phyloP scores from a whole-genome alignment of 2,888 invertebrate species.

The Andricus quercusramuli region DNA sequence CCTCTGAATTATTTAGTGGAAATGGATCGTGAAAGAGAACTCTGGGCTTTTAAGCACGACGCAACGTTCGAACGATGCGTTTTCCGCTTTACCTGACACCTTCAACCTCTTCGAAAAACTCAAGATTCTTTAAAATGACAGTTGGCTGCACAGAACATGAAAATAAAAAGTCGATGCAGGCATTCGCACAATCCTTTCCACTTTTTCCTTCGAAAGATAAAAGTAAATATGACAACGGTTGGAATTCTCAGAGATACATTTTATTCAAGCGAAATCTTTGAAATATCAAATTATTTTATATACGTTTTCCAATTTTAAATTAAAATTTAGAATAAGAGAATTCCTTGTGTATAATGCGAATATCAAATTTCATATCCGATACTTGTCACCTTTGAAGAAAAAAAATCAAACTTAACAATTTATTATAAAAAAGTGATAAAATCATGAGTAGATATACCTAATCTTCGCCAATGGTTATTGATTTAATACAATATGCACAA shows the following conservation, averaged over 20 bases:
- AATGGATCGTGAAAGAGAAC: conserved; percentile 38
- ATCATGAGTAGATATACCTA: not conserved
- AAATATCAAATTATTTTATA: not conserved
- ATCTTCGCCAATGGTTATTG: not conserved
- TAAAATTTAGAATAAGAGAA: not conserved
- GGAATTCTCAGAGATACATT: not conserved
- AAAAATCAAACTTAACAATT: not conserved
- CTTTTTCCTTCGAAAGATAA: not conserved
- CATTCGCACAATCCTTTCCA: not conserved
- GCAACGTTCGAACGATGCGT: conserved; percentile 25
- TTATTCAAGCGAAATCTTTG: not conserved
- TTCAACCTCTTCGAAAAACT: conserved; percentile 21
- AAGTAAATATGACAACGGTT: not conserved
- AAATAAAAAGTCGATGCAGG: conserved; percentile 22
- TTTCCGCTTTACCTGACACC: conserved; percentile 33
- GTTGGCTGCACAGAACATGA: not conserved
- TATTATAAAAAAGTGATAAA: not conserved
- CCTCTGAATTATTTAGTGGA: conserved; percentile 41
- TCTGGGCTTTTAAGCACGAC: conserved; percentile 18
- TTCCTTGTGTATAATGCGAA: not conserved
- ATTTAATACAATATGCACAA: not conserved
- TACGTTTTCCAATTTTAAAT: not conserved
- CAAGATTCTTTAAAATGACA: conserved; percentile 22
- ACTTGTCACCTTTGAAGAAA: not conserved
- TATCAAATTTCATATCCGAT: not conserved